Evolutionary conservation across 2,888 invertebrate genomes (phyloP).

Genomic region (Trisateles emortualis): DNA sequence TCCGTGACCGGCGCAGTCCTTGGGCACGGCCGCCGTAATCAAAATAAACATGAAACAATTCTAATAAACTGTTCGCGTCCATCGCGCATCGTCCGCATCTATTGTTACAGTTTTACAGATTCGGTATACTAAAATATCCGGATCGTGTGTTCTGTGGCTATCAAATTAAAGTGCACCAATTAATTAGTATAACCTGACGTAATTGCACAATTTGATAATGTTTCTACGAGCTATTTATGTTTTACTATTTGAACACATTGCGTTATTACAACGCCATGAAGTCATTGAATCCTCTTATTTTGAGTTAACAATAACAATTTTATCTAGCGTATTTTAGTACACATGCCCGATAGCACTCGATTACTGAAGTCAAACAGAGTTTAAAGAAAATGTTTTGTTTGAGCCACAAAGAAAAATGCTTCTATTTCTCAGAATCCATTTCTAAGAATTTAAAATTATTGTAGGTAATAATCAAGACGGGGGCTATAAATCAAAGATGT

Average conservation of each 20-base stretch:
- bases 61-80: conserved; percentile 37
- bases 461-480: conserved; percentile 18
- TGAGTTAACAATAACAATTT: conserved; percentile 24
- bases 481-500: conserved; percentile 25
- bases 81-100: conserved; percentile 4
- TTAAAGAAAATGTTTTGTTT: conserved; percentile 6
- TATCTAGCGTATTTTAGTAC: background rate
- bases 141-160: conserved; percentile 44
- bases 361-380: conserved; percentile 16
- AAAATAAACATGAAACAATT: conserved; percentile 66
- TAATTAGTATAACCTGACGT: conserved; percentile 49
- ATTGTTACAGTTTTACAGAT: conserved; percentile 31
- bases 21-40: conserved; percentile 57
- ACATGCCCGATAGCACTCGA: background rate
- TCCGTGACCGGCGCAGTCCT: conserved; percentile 59
- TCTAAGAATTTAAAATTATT: conserved; percentile 7
- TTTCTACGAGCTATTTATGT: conserved; percentile 50
- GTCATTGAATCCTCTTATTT: conserved; percentile 38
- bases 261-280: conserved; percentile 42
- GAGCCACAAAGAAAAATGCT: conserved; percentile 15
- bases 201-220: conserved; percentile 51
- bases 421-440: conserved; percentile 20
- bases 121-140: background rate
- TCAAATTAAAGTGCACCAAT: conserved; percentile 46
- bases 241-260: conserved; percentile 50